phyloP scores from a whole-genome alignment of 1,140 invertebrate genomes.

The Aethina tumida region DNA sequence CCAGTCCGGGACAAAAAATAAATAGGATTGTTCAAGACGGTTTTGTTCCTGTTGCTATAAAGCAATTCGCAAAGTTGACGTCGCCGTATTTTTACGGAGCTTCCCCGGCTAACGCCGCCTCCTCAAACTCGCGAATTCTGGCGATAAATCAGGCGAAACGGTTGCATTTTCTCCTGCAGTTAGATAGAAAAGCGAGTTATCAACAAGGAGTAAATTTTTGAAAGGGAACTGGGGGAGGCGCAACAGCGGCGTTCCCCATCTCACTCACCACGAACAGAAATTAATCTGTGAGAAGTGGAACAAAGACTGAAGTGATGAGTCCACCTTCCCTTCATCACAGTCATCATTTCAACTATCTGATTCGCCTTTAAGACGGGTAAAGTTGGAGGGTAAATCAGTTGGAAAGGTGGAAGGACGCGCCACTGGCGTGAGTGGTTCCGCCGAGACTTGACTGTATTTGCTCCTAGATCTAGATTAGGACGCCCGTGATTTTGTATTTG shows the following conservation, averaged over 20 bases:
- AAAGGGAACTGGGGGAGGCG: too few species aligned
- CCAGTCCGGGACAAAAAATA: slow-evolving; percentile 9
- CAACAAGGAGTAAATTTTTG: slow-evolving; percentile 8
- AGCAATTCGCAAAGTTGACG: slow-evolving; percentile 18
- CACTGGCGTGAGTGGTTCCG: not conserved
- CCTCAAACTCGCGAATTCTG: slow-evolving; percentile 14
- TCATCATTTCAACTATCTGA: too few species aligned
- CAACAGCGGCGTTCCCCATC: too few species aligned
- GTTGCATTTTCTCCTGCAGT: slow-evolving; percentile 20
- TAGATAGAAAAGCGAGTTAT: slow-evolving; percentile 16
- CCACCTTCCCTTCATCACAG: too few species aligned
- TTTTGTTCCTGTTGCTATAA: slow-evolving; percentile 11
- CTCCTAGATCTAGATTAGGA: slow-evolving; percentile 32
- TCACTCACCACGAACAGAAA: too few species aligned
- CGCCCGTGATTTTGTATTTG: too few species aligned
- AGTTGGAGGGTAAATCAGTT: too few species aligned
- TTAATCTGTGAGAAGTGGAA: too few species aligned
- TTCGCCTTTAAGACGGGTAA: too few species aligned
- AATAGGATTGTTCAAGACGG: slow-evolving; percentile 7
- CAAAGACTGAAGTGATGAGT: too few species aligned
- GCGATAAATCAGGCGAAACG: slow-evolving; percentile 17
- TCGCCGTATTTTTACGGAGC: slow-evolving; percentile 16
- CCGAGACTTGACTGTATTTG: too few species aligned
- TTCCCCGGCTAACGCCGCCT: slow-evolving; percentile 15
- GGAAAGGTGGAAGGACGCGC: slow-evolving; percentile 2